Conservation (phyloP, 1,140 invertebrate genomes). For the Drosophila busckii region DNA sequence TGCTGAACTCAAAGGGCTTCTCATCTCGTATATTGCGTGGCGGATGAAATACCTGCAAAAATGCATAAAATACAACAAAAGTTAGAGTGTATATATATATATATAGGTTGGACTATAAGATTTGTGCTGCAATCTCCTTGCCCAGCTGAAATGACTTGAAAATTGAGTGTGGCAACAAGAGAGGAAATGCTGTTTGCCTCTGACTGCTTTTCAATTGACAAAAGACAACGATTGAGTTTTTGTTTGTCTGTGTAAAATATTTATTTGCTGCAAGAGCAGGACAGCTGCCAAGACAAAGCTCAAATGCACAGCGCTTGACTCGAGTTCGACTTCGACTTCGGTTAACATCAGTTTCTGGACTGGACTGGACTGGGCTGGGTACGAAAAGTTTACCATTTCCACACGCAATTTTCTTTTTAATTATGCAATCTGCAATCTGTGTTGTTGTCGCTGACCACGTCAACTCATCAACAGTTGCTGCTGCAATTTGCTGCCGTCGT, state of each 20-base stretch:
- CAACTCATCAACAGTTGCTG: constrained; percentile 60
- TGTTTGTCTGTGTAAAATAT: constrained; percentile 8
- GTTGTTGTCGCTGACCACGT: constrained; percentile 33
- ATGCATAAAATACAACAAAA: constrained; percentile 18
- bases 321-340: too few species aligned
- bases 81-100: constrained; percentile 3
- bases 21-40: constrained; percentile 80
- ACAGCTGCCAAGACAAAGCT: constrained; percentile 22
- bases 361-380: too few species aligned
- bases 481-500: constrained; percentile 31
- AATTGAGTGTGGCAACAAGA: constrained; percentile 12
- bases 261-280: constrained; percentile 25
- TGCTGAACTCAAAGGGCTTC: constrained; percentile 86
- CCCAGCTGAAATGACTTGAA: constrained; percentile 28
- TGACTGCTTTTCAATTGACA: constrained; percentile 6
- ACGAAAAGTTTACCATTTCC: too few species aligned
- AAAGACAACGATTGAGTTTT: constrained; percentile 8
- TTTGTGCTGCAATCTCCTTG: constrained; percentile 19
- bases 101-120: constrained; percentile 19
- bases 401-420: constrained; percentile 53
- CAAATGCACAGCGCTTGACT: constrained; percentile 3
- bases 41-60: constrained; percentile 83
- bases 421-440: constrained; percentile 55
- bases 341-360: too few species aligned
- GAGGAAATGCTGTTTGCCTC: constrained; percentile 14